Percentiles rank a stretch among this genome's conserved stretches.
These are phyloP conservation scores for Bombyx mandarina DNA, from an alignment of 1,140 invertebrate species.

Conservation along the genomic window DNA sequence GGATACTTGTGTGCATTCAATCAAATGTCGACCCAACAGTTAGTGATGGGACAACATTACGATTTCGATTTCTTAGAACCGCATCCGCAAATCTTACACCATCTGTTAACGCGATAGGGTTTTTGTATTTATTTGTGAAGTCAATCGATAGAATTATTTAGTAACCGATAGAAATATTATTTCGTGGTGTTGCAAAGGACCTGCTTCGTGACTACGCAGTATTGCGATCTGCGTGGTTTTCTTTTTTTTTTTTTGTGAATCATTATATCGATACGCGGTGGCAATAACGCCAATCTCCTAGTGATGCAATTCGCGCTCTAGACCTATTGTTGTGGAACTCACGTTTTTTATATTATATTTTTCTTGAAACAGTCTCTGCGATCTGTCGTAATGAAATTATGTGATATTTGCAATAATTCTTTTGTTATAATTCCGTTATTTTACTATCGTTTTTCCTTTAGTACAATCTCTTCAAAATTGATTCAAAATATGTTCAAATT, in stretches of 20 bases:
- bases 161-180: not conserved
- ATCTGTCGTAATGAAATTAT: not conserved
- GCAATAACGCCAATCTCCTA: slow-evolving; percentile 10
- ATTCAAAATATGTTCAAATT: too few relatives aligned
- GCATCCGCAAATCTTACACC: too few relatives aligned
- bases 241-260: slow-evolving; percentile 17
- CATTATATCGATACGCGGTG: slow-evolving; percentile 22
- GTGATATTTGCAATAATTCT: too few relatives aligned
- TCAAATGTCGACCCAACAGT: too few relatives aligned
- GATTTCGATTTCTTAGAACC: too few relatives aligned
- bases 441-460: too few relatives aligned
- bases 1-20: too few relatives aligned
- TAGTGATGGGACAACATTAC: too few relatives aligned
- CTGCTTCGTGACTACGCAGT: slow-evolving; percentile 24
- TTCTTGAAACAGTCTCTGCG: slow-evolving; percentile 14
- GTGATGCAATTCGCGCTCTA: slow-evolving; percentile 19
- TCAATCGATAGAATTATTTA: slow-evolving; percentile 3
- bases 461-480: too few relatives aligned
- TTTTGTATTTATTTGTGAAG: not conserved
- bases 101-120: too few relatives aligned
- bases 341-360: slow-evolving; percentile 24
- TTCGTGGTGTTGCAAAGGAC: slow-evolving; percentile 22
- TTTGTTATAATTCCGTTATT: too few relatives aligned
- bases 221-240: slow-evolving; percentile 18
- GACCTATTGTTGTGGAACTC: slow-evolving; percentile 20